Evolutionary conservation across 2,888 invertebrate genomes (phyloP).

Genomic region (Rhagium mordax): DNA sequence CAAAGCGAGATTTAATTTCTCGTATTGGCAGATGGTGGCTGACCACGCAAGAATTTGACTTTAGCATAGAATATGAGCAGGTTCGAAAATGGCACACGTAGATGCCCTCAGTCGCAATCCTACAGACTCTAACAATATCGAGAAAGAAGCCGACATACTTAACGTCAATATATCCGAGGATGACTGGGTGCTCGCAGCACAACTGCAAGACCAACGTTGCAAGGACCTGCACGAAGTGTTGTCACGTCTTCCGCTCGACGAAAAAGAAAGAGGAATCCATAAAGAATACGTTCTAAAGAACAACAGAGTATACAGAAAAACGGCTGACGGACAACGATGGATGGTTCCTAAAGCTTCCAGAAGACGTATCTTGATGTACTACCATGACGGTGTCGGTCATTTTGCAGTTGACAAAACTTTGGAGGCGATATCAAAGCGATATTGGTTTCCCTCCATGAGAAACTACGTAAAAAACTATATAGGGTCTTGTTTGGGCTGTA

Average conservation of each 20-base stretch:
- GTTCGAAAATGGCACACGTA: too few relatives aligned
- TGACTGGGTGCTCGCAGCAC: constrained; percentile 51
- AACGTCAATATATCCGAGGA: too few relatives aligned
- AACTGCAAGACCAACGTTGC: constrained; percentile 42
- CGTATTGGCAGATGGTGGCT: too few relatives aligned
- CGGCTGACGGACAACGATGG: constrained; percentile 39
- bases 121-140: too few relatives aligned
- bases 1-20: too few relatives aligned
- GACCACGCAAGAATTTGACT: too few relatives aligned
- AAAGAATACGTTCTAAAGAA: constrained; percentile 39
- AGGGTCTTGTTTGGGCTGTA: constrained; percentile 57
- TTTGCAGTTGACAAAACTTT: constrained; percentile 52
- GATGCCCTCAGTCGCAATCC: too few relatives aligned
- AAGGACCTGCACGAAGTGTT: constrained; percentile 40
- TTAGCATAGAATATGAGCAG: too few relatives aligned
- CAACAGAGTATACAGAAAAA: constrained; percentile 37
- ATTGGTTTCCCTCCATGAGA: constrained; percentile 56
- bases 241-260: constrained; percentile 20
- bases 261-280: constrained; percentile 29
- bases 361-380: constrained; percentile 43
- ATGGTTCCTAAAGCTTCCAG: constrained; percentile 41
- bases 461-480: constrained; percentile 57
- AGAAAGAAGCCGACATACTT: too few relatives aligned
- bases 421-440: constrained; percentile 52
- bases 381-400: constrained; percentile 61